Evolutionary conservation across 2,113 vertebrate species (phyloP).

Genomic region (Cyphomyrus plagiostoma): DNA sequence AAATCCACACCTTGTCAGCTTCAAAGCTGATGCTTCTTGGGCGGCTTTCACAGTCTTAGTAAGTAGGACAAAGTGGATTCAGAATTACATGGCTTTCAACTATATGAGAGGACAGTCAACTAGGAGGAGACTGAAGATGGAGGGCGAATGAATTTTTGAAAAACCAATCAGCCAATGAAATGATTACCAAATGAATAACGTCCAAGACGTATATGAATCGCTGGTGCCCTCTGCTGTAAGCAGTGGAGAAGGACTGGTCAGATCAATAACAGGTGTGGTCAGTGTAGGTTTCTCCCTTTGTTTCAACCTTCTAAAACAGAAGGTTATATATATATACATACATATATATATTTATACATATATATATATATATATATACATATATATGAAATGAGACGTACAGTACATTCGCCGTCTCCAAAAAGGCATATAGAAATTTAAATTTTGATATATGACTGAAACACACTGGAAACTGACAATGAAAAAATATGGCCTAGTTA

Average conservation of each 20-base stretch:
- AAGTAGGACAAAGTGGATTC: not conserved
- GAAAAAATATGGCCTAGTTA: not conserved
- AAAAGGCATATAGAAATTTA: not conserved
- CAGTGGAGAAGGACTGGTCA: not conserved
- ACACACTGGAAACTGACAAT: not conserved
- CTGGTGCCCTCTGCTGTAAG: not conserved
- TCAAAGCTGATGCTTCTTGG: not conserved
- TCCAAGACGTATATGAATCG: not conserved
- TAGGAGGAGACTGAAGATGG: not conserved
- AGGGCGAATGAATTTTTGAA: not conserved
- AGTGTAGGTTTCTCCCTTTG: not conserved
- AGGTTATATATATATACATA: not conserved
- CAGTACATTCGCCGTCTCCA: not conserved
- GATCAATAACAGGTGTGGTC: constrained; percentile 13
- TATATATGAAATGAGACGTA: not conserved
- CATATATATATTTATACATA: not conserved
- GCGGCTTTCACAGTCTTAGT: not conserved
- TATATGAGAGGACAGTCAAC: not conserved
- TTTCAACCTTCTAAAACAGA: not conserved
- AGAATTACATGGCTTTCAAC: not conserved
- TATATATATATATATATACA: not conserved
- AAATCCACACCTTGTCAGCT: not conserved
- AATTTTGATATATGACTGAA: not conserved
- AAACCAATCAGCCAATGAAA: not conserved
- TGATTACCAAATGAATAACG: not conserved